phyloP scores from a whole-genome alignment of 2,888 invertebrate species.

The Ophioninae sp. region DNA sequence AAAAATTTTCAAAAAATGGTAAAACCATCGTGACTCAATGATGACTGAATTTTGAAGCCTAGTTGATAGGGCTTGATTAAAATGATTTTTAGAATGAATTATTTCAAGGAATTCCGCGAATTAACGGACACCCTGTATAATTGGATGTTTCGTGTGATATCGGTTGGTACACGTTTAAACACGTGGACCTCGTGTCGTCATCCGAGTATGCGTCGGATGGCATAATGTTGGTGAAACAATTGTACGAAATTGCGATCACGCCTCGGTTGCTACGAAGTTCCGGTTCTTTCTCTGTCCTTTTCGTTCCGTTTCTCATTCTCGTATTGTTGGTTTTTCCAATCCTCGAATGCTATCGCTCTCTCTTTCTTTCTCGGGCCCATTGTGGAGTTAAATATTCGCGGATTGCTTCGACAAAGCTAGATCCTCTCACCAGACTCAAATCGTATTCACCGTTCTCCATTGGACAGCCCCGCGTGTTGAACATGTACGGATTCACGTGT shows the following conservation, averaged over 20 bases:
- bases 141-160: not conserved
- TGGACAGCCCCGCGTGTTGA: not conserved
- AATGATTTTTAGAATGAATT: too few species aligned
- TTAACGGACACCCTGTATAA: not conserved
- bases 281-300: conserved; percentile 3
- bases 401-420: conserved; percentile 39
- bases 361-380: not conserved
- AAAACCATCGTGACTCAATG: too few species aligned
- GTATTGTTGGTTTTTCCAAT: not conserved
- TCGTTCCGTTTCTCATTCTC: not conserved
- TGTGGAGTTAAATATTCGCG: conserved; percentile 34
- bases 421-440: conserved; percentile 33
- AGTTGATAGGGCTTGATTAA: too few species aligned
- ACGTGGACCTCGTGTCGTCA: conserved; percentile 25
- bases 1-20: too few species aligned
- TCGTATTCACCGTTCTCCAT: conserved; percentile 6
- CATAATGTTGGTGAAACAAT: conserved; percentile 45
- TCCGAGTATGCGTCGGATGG: conserved; percentile 5
- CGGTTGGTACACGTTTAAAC: conserved; percentile 11
- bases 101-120: too few species aligned
- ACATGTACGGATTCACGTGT: not conserved
- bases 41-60: too few species aligned
- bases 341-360: not conserved
- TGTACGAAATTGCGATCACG: conserved; percentile 51
- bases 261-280: conserved; percentile 16